Evolutionary conservation across 2,888 invertebrate species (phyloP), one percentile per base, ranked within the genome.

Genomic region (Polymixis flavicincta): DNA sequence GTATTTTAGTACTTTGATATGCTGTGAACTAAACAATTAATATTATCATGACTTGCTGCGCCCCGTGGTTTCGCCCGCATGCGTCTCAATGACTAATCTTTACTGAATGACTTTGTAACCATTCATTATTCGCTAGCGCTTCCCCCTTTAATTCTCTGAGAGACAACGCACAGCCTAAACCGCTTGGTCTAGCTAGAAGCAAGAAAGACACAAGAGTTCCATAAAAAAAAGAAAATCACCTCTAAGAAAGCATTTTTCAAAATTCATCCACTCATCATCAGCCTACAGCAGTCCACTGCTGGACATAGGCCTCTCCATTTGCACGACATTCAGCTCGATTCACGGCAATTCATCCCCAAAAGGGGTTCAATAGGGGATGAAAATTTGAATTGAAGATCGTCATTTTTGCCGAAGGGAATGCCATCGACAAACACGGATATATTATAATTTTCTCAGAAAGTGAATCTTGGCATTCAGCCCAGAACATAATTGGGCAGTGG

Each of bases 381-480:
- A 52, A 52, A n/a, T 54, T 54, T 54, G 5, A 11, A 54, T n/a
- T n/a, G 11, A 11, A n/a, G n/a, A 14, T 28, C 28, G 17, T 57
- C 1, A 17, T 57, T 57, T 57, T 28, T 17, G 1, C 57, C 28
- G 8, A 57, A 57, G 28, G 28, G 7, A 55, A 25, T 25, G 54
- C 25, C 25, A 55, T 55, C 25, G 25, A 13, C 14, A 0, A 25
- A n/a, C 55, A 14, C 25, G 14, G 55, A 25, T 55, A 7, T 55
- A 7, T 19, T 19, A 19, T 28, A 28, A 57, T 57, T 67, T 25
- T 76, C 42, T 73, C 13, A 32, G 3, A 25, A 66, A 22, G 22
- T 32, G 13, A 45, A 57, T 70, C 19, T 61, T 76, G 63, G 76
- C 63, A 78, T 32, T 14, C 4, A 55, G 61, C 63, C 63, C 25